These are phyloP conservation scores for Pachydiplax longipennis DNA, from an alignment of 2,888 invertebrate species.

Conservation along the genomic window DNA sequence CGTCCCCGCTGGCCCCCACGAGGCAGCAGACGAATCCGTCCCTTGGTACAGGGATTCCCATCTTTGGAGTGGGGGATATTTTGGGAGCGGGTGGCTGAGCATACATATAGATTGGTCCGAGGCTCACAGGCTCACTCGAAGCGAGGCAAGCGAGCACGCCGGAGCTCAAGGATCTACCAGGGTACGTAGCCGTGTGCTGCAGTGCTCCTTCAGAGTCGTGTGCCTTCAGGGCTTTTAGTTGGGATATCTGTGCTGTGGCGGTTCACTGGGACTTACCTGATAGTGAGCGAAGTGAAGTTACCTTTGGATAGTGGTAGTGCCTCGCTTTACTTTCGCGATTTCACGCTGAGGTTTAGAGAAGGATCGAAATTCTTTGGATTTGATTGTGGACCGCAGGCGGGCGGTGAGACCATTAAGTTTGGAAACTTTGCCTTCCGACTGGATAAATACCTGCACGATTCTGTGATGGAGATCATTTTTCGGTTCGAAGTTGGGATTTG, in stretches of 20 bases:
- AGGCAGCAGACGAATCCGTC: background rate
- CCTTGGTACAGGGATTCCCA: conserved; percentile 19
- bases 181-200: conserved; percentile 52
- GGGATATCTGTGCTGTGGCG: background rate
- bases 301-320: background rate
- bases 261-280: background rate
- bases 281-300: background rate
- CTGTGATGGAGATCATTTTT: background rate
- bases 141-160: conserved; percentile 48
- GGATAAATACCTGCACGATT: background rate
- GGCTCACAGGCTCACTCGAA: conserved; percentile 28
- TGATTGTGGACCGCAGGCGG: background rate
- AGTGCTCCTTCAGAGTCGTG: background rate
- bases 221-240: background rate
- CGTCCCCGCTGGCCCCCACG: background rate
- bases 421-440: background rate
- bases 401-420: background rate
- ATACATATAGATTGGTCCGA: conserved; percentile 36
- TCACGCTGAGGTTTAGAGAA: background rate
- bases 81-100: conserved; percentile 35
- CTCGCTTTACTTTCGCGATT: background rate
- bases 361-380: background rate
- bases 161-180: conserved; percentile 50
- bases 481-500: background rate
- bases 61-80: conserved; percentile 44